Base-by-base conservation (phyloP, 2,113 vertebrate species). In the Lycaon pictus region DNA sequence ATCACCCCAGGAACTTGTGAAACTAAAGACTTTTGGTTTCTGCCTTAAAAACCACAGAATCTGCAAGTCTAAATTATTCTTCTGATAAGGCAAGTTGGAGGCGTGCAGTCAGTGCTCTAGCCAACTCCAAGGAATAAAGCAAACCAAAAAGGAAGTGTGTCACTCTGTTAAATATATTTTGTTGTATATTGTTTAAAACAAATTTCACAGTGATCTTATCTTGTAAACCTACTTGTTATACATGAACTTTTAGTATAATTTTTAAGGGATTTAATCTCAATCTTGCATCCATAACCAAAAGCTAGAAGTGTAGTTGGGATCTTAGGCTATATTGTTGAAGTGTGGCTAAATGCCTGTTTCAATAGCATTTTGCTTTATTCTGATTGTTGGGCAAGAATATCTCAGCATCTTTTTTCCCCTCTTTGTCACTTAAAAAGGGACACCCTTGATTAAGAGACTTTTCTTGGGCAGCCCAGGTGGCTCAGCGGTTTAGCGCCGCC, bases 341-440 rank as follows among this genome's bases (percentile, higher is more conserved):
- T 43, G 20, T 27, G 69, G 20, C 56, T 92, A 92, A 29, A 81
- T 56, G 16, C 7, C 22, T 37, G 27, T 29, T 60, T 95, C 79
- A 80, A 11, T 60, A 90, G 27, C 62, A 20, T 88, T 97, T 97
- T 96, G 32, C 90, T 95, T 96, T 76, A 82, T 96, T 97, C 79
- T 88, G 55, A 10, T 95, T 65, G 81, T 71, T 67, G 65, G 53
- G 16, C 88, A 71, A 83, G 85, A 95, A 72, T n/a, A 80, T 51
- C 11, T 84, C 32, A 71, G 81, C 15, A 27, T 77, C 37, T 60
- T 62, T 77, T 20, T 6, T 58, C 15, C 37, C 35, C 0, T 20
- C 51, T 65, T 95, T 1, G 62, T 87, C 32, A 32, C 32, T 13
- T 85, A 80, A 62, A 53, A 67, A 90, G 82, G 35, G 56, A 58